Conservation (phyloP, 2,113 vertebrate genomes). For the Rallus limicola region DNA sequence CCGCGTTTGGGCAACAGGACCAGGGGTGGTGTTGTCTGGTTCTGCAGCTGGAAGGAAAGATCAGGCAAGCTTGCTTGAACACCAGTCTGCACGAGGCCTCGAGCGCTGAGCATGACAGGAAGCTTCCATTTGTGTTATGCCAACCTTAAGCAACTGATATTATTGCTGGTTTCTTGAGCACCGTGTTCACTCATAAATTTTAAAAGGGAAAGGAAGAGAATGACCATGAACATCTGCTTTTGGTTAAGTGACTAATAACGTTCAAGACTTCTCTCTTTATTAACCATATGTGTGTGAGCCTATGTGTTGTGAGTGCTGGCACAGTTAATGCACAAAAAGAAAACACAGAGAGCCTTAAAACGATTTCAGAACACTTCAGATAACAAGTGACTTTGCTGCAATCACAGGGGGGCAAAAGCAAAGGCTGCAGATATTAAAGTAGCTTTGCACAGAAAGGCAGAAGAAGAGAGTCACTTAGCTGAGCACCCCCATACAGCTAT, state of each 20-base stretch:
- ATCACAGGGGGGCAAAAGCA: not conserved
- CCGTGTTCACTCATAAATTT: not conserved
- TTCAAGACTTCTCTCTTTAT: not conserved
- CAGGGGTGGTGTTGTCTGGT: not conserved
- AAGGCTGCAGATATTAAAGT: not conserved
- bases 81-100: not conserved
- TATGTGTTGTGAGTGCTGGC: not conserved
- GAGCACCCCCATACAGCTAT: not conserved
- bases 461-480: not conserved
- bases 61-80: constrained; percentile 1
- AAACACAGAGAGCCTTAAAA: not conserved
- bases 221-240: not conserved
- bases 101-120: not conserved
- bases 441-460: not conserved
- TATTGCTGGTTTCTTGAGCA: constrained; percentile 26
- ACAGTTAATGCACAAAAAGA: not conserved
- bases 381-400: not conserved
- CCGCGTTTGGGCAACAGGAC: not conserved
- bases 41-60: constrained; percentile 9
- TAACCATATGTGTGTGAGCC: rapidly evolving
- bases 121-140: not conserved
- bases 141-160: not conserved
- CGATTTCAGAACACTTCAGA: not conserved
- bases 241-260: not conserved
- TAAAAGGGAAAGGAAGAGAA: not conserved